Percentiles rank a stretch among this genome's conserved stretches.
phyloP scores from a whole-genome alignment of 92 coral and sea anemone species.

The Epizoanthus fatuus region DNA sequence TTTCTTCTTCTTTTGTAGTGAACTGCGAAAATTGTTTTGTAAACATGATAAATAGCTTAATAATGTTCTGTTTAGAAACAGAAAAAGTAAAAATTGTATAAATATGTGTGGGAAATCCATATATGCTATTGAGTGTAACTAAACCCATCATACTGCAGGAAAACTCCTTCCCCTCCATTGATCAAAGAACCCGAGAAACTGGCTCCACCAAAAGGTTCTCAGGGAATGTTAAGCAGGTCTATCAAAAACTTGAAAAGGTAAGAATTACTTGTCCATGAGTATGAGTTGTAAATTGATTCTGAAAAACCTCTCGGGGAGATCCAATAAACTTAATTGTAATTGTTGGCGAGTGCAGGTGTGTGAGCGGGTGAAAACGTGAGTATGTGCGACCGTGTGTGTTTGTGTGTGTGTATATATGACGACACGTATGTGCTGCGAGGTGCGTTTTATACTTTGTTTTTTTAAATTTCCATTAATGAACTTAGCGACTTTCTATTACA shows the following conservation, averaged over 20 bases:
- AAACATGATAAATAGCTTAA: no score
- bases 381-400: background rate
- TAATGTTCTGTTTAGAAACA: no score
- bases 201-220: conserved; percentile 53
- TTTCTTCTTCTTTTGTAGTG: no score
- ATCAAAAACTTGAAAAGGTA: conserved; percentile 55
- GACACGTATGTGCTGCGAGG: no score
- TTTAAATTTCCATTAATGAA: no score
- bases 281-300: no score
- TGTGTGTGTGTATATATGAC: background rate
- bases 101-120: conserved; percentile 1
- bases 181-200: conserved; percentile 87
- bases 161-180: conserved; percentile 78
- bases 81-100: no score
- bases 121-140: background rate
- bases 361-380: background rate
- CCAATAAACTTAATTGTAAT: no score
- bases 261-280: background rate
- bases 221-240: conserved; percentile 57
- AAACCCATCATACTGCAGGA: conserved; percentile 41
- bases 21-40: no score
- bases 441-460: no score
- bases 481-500: no score
- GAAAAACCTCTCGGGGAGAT: no score
- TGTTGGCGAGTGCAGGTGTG: background rate